Percentiles rank a stretch among this genome's conserved stretches.
Conservation (phyloP, 2,888 invertebrate genomes). For the Phanerotoma sp. region DNA sequence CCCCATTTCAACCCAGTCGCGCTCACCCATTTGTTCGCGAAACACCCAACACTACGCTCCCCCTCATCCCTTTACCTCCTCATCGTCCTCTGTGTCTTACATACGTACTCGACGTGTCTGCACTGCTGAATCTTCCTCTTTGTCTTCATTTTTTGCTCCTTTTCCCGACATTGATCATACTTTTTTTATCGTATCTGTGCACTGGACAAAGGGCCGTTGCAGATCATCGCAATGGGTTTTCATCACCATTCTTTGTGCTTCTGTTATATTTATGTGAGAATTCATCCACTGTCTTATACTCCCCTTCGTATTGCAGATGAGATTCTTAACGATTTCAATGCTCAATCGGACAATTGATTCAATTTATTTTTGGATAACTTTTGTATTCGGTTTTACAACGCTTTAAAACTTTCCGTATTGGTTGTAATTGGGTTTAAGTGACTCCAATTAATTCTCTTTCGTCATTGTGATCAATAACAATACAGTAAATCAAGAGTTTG, state of each 20-base stretch:
- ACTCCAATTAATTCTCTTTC: too few species aligned
- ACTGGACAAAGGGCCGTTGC: too few species aligned
- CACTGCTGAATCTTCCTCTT: slow-evolving; percentile 16
- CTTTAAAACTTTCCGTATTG: too few species aligned
- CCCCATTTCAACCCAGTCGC: slow-evolving; percentile 35
- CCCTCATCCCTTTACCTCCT: background rate
- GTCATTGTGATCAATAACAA: too few species aligned
- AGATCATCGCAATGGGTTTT: background rate
- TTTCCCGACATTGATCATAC: background rate
- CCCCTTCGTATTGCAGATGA: too few species aligned
- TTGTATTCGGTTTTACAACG: too few species aligned
- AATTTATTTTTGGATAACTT: too few species aligned
- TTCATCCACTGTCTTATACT: too few species aligned
- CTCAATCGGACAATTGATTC: too few species aligned
- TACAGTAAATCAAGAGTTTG: too few species aligned
- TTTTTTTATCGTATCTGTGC: background rate
- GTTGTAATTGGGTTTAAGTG: too few species aligned
- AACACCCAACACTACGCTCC: slow-evolving; percentile 48
- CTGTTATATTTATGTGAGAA: too few species aligned
- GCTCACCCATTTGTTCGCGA: slow-evolving; percentile 55
- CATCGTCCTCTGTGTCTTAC: slow-evolving; percentile 31
- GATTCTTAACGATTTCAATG: background rate
- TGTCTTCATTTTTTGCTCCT: slow-evolving; percentile 4
- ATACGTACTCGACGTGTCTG: slow-evolving; percentile 34
- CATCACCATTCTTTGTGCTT: background rate